Conservation (phyloP, 2,113 vertebrate genomes). For the Urocitellus parryii region DNA sequence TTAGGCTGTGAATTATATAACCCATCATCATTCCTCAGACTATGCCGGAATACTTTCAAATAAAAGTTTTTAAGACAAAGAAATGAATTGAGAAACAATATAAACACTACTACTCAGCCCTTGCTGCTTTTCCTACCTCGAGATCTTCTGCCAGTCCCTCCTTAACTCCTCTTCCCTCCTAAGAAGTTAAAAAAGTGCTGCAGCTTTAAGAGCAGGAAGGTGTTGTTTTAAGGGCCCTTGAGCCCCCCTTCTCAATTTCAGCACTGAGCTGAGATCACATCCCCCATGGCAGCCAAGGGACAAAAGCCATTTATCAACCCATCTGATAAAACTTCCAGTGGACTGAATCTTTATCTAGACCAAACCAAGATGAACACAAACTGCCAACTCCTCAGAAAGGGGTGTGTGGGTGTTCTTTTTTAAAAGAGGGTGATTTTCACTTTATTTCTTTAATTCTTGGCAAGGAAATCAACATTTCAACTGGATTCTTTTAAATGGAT, state of each 20-base stretch:
- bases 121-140: not conserved
- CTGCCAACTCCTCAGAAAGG: not conserved
- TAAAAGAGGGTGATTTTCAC: not conserved
- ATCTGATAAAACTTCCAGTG: conserved; percentile 83
- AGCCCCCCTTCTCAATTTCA: conserved; percentile 80
- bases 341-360: conserved; percentile 84
- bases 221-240: conserved; percentile 77
- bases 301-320: conserved; percentile 88
- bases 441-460: not conserved
- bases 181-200: conserved; percentile 47
- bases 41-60: not conserved
- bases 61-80: not conserved
- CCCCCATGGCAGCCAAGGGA: conserved; percentile 76
- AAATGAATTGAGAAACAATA: not conserved
- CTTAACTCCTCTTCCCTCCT: not conserved
- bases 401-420: not conserved
- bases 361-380: not conserved
- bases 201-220: conserved; percentile 56
- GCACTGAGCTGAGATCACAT: conserved; percentile 72
- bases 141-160: not conserved
- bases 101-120: not conserved
- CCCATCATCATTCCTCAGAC: conserved; percentile 37
- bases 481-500: not conserved
- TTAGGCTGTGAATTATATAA: conserved; percentile 68
- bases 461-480: not conserved